phyloP scores from a whole-genome alignment of 1,140 invertebrate genomes.

The Drosophila willistoni region DNA sequence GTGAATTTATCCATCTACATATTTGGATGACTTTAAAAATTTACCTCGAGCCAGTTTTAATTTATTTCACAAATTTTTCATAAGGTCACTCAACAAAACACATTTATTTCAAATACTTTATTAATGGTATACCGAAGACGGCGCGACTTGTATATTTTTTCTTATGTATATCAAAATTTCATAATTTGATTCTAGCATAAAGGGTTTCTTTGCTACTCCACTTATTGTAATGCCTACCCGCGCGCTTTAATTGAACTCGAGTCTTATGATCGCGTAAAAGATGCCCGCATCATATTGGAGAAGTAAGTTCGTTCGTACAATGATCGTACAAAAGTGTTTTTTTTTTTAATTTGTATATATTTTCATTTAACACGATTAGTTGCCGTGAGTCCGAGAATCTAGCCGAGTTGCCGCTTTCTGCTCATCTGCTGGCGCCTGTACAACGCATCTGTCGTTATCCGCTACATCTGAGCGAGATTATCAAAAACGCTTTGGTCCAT shows the following conservation, averaged over 20 bases:
- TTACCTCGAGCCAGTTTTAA: no score
- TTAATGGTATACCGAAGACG: no score
- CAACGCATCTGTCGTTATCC: conserved; percentile 97
- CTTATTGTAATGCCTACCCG: conserved; percentile 96
- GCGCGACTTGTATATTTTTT: no score
- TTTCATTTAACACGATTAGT: conserved; percentile 32
- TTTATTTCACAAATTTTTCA: no score
- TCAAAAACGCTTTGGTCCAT: conserved; percentile 87
- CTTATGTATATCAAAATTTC: background rate
- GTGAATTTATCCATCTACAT: no score
- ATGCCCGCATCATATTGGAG: conserved; percentile 75
- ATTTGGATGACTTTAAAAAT: no score
- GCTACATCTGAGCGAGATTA: conserved; percentile 92
- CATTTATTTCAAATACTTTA: no score
- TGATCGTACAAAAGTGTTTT: no score
- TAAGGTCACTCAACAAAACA: no score
- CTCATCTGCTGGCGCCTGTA: conserved; percentile 94
- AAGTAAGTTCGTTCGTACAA: conserved; percentile 55
- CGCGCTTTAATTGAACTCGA: conserved; percentile 81
- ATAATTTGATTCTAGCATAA: conserved; percentile 84
- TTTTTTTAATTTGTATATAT: background rate
- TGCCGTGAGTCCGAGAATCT: conserved; percentile 77
- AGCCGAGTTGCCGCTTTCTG: conserved; percentile 93
- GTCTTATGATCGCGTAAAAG: conserved; percentile 76
- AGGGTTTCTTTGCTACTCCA: conserved; percentile 93